Percentiles rank a stretch among this genome's conserved stretches.
Conservation (phyloP, 1,140 invertebrate genomes). For the Drosophila littoralis region DNA sequence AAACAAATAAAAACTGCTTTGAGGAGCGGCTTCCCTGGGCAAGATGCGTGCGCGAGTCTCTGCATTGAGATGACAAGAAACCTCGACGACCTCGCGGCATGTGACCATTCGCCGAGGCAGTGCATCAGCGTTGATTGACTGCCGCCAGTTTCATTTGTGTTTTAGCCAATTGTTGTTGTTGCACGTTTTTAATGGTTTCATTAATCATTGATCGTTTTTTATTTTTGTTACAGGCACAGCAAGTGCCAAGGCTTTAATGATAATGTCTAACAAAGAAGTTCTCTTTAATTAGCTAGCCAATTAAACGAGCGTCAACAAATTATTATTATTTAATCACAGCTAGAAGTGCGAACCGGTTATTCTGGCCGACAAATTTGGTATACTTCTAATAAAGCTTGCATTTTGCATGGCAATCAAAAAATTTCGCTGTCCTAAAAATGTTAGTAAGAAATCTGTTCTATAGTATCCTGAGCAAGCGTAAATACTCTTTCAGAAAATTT, state of each 20-base stretch:
- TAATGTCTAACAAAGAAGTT: conserved; percentile 38
- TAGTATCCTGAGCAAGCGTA: background rate
- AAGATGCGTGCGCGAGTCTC: conserved; percentile 29
- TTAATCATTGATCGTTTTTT: conserved; percentile 6
- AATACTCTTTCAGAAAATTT: background rate
- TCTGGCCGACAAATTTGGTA: conserved; percentile 1
- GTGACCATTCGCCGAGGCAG: conserved; percentile 31
- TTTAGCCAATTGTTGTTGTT: conserved; percentile 2
- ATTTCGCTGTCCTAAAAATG: conserved; percentile 26
- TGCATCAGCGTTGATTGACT: conserved; percentile 9
- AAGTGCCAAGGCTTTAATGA: conserved; percentile 29
- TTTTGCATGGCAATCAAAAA: background rate
- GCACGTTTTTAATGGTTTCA: conserved; percentile 19
- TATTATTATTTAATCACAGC: conserved; percentile 36
- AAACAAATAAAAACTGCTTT: conserved; percentile 1
- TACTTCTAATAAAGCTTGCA: conserved; percentile 12
- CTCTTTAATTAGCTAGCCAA: conserved; percentile 31
- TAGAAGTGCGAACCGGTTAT: conserved; percentile 50
- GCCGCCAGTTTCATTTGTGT: conserved; percentile 24
- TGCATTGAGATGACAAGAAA: conserved; percentile 30
- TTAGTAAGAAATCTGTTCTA: background rate
- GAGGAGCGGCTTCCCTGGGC: conserved; percentile 40
- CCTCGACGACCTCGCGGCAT: conserved; percentile 43
- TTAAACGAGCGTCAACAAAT: conserved; percentile 50
- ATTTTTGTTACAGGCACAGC: background rate